Evolutionary conservation across 2,888 invertebrate genomes (phyloP), one percentile per base, ranked within the genome.

Genomic region (Drosophila nr. perissopoda): DNA sequence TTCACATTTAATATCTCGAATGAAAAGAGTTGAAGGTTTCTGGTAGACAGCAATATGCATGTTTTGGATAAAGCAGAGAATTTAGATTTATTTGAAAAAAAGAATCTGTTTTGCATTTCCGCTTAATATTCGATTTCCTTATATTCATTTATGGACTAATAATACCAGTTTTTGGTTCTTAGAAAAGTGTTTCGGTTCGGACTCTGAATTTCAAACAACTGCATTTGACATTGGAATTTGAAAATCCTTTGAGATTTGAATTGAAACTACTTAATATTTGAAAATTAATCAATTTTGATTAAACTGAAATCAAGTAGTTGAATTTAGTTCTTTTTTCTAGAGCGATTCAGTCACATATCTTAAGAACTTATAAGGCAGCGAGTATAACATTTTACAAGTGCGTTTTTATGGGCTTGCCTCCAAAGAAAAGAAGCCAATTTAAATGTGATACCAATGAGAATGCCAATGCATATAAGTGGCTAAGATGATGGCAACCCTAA

Each of bases 401-500:
- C 21, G 21, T 45, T 45, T 45, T 45, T 45, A 45, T 45, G 8
- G 13, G 4, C 45, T 25, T 25, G 18, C 49, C 49, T 49, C 18
- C 27, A 18, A 27, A 10, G 4, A 4, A 40, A 57, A 7, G 2
- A 21, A 8, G 27, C n/a, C 29, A 40, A n/a, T 57, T 57, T 29
- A 16, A 40, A 38, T 56, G 38, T 27, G 29, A 21, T 33, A 31
- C 58, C 58, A 58, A 34, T 49, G 21, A 42, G 42, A 45, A 25
- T 13, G 45, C 1, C 13, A 21, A 21, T 21, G 45, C 45, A 21
- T 7, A 21, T 45, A 45, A 25, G 45, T 45, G 45, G 45, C 25
- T 2, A 45, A n/a, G 25, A 45, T 45, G 21, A 27, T 25, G 45
- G 25, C 4, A 45, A 16, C 16, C 25, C 45, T 25, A 25, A 45